Percentiles rank a stretch among this genome's conserved stretches.
phyloP scores from a whole-genome alignment of 2,888 invertebrate species.

The Tineola bisselliella region DNA sequence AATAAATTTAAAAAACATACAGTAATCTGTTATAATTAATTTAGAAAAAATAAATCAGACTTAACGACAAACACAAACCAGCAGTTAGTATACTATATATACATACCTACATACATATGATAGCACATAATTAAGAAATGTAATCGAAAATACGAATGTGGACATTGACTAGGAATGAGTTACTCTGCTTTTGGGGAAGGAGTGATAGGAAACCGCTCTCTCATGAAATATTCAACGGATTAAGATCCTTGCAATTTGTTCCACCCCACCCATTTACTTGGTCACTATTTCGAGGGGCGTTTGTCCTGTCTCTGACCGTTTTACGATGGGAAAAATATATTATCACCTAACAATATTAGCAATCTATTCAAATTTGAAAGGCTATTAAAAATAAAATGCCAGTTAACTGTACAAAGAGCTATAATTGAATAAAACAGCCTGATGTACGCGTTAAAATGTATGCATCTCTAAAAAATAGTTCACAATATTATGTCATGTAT shows the following conservation, averaged over 20 bases:
- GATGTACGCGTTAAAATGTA: too few species aligned
- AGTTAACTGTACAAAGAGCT: too few species aligned
- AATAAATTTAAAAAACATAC: too few species aligned
- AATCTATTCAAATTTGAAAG: too few species aligned
- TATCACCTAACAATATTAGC: neutral
- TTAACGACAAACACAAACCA: neutral
- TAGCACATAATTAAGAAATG: conserved; percentile 1
- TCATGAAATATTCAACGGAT: conserved; percentile 52
- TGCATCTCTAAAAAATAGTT: too few species aligned
- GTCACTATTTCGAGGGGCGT: neutral
- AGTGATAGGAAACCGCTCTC: conserved; percentile 31
- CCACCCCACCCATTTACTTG: conserved; percentile 37
- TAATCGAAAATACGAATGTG: conserved; percentile 3
- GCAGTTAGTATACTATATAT: too few species aligned
- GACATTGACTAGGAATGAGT: conserved; percentile 1
- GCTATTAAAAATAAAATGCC: too few species aligned
- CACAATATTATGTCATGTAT: too few species aligned
- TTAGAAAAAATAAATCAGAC: too few species aligned
- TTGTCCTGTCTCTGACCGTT: neutral
- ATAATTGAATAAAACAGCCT: too few species aligned
- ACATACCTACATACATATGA: neutral
- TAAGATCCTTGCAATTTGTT: conserved; percentile 21
- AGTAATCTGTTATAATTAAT: too few species aligned
- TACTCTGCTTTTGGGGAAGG: conserved; percentile 28
- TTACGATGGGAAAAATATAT: neutral